Evolutionary conservation across 2,888 invertebrate species (phyloP), one percentile per base, ranked within the genome.

Genomic region (Eristalinus aeneus): DNA sequence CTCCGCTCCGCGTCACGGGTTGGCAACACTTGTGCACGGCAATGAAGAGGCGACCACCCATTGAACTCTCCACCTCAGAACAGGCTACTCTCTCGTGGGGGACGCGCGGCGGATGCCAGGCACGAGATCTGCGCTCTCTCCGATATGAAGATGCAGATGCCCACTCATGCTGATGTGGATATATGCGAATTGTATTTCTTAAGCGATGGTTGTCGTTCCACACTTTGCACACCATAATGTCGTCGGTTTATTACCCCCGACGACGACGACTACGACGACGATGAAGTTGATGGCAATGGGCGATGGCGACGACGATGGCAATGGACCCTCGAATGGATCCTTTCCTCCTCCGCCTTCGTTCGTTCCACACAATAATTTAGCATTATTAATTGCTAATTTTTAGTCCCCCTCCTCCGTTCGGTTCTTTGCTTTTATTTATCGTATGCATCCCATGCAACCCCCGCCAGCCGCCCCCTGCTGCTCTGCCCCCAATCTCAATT

Each of bases 221-320:
- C 82, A 86, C 86, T 86, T 86, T 82, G 86, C 86, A 82, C 86
- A 78, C 82, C 64, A 86, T 86, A 77, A 86, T 86, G 86, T 82
- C 75, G 74, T 74, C 73, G 46, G 82, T 82, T 86, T 86, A 86
- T 86, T 74, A 65, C 81, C 81, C 73, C 68, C 82, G 58, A 74
- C 58, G 56, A 39, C 69, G 58, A 46, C 12, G 61, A 27, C 23
- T 22, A 23, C 56, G 16, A 56, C 23, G 56, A 4, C 11, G 56
- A 27, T 27, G 27, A 5, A 27, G 27, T 27, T 27, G 27, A 27
- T 27, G 27, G 27, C 27, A 27, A 27, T 27, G 27, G 27, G 27
- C 27, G 27, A 23, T 23, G 56, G 23, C 54, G 10, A 11, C 3
- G 68, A 54, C 34, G 36, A 69, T 34, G 56, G 67, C 39, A 58